Conservation (phyloP, 2,888 invertebrate species). For the Dicycla oo region DNA sequence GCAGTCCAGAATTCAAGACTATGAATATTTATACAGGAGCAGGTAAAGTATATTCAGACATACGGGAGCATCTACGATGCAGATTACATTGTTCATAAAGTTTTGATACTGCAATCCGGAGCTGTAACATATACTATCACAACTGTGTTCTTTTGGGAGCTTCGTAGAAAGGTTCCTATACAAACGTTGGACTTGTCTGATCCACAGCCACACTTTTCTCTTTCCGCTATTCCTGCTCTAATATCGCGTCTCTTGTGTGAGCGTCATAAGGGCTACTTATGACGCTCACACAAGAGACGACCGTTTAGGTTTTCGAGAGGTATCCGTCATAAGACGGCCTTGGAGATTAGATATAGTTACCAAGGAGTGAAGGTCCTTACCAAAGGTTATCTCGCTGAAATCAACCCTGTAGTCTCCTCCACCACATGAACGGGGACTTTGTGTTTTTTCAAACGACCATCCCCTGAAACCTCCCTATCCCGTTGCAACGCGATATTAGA, state of each 20-base stretch:
- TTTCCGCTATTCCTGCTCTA: background rate
- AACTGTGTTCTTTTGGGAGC: slow-evolving; percentile 13
- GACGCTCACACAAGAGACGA: background rate
- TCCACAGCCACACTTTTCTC: background rate
- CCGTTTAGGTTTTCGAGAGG: background rate
- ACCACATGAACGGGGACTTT: background rate
- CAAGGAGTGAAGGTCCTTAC: background rate
- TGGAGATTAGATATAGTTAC: background rate
- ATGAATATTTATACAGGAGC: slow-evolving; percentile 62
- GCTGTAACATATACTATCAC: slow-evolving; percentile 26
- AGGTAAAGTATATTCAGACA: slow-evolving; percentile 50
- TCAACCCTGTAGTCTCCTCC: background rate
- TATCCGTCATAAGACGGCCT: background rate
- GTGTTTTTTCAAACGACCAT: background rate
- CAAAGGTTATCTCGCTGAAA: background rate
- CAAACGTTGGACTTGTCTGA: background rate
- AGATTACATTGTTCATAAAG: slow-evolving; percentile 60
- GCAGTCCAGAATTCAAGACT: slow-evolving; percentile 62
- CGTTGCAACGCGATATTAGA: background rate
- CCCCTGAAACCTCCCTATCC: background rate
- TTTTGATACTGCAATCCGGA: slow-evolving; percentile 55
- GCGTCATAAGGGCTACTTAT: background rate
- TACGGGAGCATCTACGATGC: slow-evolving; percentile 37
- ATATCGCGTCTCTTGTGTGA: no score
- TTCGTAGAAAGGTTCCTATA: background rate